Evolutionary conservation across 2,113 vertebrate genomes (phyloP), one percentile per base, ranked within the genome.

Genomic region (Sterna hirundo): DNA sequence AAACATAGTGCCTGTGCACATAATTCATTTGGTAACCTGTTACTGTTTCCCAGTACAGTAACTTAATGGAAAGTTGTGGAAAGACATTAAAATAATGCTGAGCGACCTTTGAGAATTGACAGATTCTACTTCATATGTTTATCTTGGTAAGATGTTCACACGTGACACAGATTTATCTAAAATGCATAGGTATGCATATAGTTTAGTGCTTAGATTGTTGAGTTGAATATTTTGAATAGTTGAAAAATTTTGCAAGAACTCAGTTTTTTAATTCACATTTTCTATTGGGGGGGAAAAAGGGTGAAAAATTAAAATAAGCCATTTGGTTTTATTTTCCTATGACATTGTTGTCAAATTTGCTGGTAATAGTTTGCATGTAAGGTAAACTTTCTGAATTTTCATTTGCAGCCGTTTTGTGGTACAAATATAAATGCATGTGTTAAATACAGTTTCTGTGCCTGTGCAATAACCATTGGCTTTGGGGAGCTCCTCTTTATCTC

Each of bases 401-500:
- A 29, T 93, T 81, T 90, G 80, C n/a, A 83, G 62, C 30, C 4
- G 1, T 75, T 90, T 60, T 44, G 72, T 64, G 57, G 69, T 91
- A 61, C 42, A 66, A 65, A 79, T 79, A 70, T 23, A 20, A 34
- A 23, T 34, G 3, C 21, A 1, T 44, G 7, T 64, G 44, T 91
- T 91, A 79, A 68, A 64, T 66, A 60, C 17, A 55, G 68, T 78
- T 74, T 32, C 49, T 86, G 68, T 87, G 58, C 44, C 54, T 92
- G 42, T 76, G 70, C 84, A 91, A 44, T 90, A 96, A 87, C 77
- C 47, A 13, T 14, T 87, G 75, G 71, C 79, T 96, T 83, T 81
- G 51, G 52, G 62, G 82, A 87, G 46, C 58, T 91, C 16, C 76
- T 95, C 64, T 93, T 93, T 85, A 52, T 92, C 86, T 96, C 65